phyloP scores from a whole-genome alignment of 2,797 vertebrate genomes.

The Staurois parvus region DNA sequence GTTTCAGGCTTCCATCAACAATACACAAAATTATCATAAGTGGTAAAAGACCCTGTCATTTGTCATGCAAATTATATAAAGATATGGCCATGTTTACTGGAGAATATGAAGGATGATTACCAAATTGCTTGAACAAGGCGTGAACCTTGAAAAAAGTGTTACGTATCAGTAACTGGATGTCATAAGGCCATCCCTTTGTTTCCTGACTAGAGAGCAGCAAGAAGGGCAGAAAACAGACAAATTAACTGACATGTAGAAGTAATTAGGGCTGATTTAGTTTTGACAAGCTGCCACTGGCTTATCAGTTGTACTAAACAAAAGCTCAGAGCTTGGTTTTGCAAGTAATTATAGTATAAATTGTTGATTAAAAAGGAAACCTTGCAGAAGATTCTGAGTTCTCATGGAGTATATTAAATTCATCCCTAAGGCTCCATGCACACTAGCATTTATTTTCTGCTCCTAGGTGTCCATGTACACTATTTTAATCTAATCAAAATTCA shows the following conservation, averaged over 20 bases:
- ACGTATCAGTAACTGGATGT: not conserved
- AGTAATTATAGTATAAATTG: no score
- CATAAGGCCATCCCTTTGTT: not conserved
- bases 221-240: not conserved
- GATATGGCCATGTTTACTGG: slow-evolving; percentile 34
- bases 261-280: not conserved
- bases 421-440: no score
- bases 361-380: no score
- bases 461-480: no score
- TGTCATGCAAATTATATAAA: slow-evolving; percentile 51
- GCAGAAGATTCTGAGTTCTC: no score
- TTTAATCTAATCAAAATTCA: no score
- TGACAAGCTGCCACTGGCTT: not conserved
- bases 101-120: slow-evolving; percentile 37
- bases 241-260: not conserved
- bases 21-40: slow-evolving; percentile 10
- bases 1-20: slow-evolving; percentile 16
- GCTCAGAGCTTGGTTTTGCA: no score
- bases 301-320: no score
- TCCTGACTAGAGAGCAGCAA: not conserved
- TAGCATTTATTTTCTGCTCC: no score
- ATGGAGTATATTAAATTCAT: no score
- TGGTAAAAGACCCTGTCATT: not conserved
- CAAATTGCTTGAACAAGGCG: slow-evolving; percentile 22
- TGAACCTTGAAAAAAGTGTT: slow-evolving; percentile 11